A percentile compares a stretch with the other conserved stretches of the same genome.
Evolutionary conservation across 1,140 invertebrate genomes (phyloP).

Genomic region (Hycleus phaleratus): DNA sequence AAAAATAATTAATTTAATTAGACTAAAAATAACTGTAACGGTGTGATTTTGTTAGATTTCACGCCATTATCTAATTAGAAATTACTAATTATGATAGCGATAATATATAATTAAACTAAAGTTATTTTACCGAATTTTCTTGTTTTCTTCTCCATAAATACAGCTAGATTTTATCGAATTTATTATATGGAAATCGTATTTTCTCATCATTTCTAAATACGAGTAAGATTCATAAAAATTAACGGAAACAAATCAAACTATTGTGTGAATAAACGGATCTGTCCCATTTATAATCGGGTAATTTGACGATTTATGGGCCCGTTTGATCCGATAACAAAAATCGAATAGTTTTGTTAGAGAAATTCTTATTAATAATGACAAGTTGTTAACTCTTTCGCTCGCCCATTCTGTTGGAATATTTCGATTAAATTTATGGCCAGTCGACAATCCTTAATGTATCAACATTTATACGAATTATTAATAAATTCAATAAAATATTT

Average conservation of each 20-base stretch:
- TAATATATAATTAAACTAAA: neutral
- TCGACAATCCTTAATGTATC: neutral
- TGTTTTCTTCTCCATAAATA: too few relatives aligned
- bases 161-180: too few relatives aligned
- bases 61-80: constrained; percentile 13
- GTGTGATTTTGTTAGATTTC: constrained; percentile 11
- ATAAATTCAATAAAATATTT: neutral
- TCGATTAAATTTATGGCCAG: too few relatives aligned
- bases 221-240: too few relatives aligned
- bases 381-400: too few relatives aligned
- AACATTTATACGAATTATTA: neutral
- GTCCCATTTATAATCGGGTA: neutral
- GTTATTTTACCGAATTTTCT: too few relatives aligned
- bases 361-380: neutral
- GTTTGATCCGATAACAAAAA: neutral
- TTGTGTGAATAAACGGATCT: neutral
- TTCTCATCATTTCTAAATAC: too few relatives aligned
- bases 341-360: neutral
- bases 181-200: too few relatives aligned
- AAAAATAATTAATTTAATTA: constrained; percentile 15
- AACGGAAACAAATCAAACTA: neutral
- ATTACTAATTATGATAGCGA: constrained; percentile 8
- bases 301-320: too few relatives aligned
- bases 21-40: constrained; percentile 7
- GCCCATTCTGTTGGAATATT: neutral